Evolutionary conservation across 2,888 invertebrate species (phyloP), one percentile per base, ranked within the genome.

Genomic region (Salticus scenicus): DNA sequence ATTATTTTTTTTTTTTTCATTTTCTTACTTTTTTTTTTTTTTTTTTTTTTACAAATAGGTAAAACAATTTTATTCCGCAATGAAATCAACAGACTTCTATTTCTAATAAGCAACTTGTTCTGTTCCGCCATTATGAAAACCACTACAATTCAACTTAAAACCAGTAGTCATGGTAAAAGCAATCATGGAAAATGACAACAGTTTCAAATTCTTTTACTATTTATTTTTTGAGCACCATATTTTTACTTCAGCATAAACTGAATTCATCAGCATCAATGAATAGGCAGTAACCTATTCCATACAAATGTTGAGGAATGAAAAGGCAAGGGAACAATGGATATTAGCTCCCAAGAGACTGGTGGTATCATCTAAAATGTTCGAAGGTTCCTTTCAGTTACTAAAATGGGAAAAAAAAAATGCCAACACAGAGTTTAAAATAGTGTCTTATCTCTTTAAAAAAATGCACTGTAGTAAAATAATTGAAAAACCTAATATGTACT

Each of bases 21-120:
- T n/a, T n/a, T n/a, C n/a, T n/a, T n/a, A n/a, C n/a, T n/a, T n/a
- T n/a, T n/a, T n/a, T n/a, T n/a, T n/a, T n/a, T n/a, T n/a, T n/a
- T n/a, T n/a, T n/a, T n/a, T n/a, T n/a, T n/a, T n/a, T n/a, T n/a
- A n/a, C n/a, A n/a, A n/a, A n/a, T n/a, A n/a, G n/a, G n/a, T n/a
- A n/a, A n/a, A n/a, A n/a, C n/a, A n/a, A n/a, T n/a, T n/a, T n/a
- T n/a, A n/a, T n/a, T n/a, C n/a, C n/a, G n/a, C n/a, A n/a, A n/a
- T n/a, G n/a, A n/a, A n/a, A n/a, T n/a, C n/a, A n/a, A n/a, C n/a
- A n/a, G n/a, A n/a, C n/a, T n/a, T n/a, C n/a, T n/a, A n/a, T n/a
- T n/a, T n/a, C n/a, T 31, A 72, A 83, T 77, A 77, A 78, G 73
- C 83, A 84, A 84, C 83, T 84, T 84, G 83, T 77, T 84, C 83